A percentile compares a stretch with the other conserved stretches of the same genome.
phyloP scores from a whole-genome alignment of 1,140 invertebrate genomes.

The Helicoverpa zea region DNA sequence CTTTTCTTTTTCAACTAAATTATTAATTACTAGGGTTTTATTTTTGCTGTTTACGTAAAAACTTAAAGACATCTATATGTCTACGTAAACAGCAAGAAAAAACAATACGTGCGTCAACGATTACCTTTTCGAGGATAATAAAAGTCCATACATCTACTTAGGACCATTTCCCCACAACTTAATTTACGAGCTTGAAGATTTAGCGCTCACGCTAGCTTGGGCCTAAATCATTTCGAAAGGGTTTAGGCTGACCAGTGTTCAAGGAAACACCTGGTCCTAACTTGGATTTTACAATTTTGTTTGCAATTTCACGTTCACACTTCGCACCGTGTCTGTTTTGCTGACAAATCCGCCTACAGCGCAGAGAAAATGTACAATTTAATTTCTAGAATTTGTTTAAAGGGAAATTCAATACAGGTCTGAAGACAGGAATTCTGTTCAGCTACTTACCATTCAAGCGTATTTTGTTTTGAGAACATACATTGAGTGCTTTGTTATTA shows the following conservation, averaged over 20 bases:
- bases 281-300: background rate
- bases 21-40: background rate
- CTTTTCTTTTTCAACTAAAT: background rate
- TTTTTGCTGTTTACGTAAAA: background rate
- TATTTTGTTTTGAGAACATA: too few relatives aligned
- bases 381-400: background rate
- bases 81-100: too few relatives aligned
- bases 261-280: background rate
- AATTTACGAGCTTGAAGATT: background rate
- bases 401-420: background rate
- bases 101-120: background rate
- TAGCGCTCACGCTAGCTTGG: background rate
- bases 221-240: constrained; percentile 9
- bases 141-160: background rate
- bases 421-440: too few relatives aligned
- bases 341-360: background rate
- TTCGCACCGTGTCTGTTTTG: background rate
- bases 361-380: background rate
- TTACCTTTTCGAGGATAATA: background rate
- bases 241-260: background rate
- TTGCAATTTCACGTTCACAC: background rate
- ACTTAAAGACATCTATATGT: background rate
- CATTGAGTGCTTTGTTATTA: too few relatives aligned
- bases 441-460: too few relatives aligned
- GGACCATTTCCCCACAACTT: background rate